These are phyloP conservation scores for Cyphomyrus plagiostoma DNA, from an alignment of 2,113 vertebrate species.

Conservation along the genomic window DNA sequence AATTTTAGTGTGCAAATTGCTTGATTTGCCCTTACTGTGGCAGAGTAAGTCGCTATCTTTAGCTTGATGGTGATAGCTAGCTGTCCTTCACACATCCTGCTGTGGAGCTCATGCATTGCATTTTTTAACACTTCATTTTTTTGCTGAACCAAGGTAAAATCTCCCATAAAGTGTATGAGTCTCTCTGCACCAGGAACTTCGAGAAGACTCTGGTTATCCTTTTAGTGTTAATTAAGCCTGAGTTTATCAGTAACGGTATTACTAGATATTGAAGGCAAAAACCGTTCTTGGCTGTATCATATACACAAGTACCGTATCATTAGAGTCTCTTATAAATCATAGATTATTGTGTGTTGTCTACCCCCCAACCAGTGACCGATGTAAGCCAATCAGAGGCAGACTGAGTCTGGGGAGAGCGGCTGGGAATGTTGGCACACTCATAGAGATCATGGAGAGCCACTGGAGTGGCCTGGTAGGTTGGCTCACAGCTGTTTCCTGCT, in stretches of 20 bases:
- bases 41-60: not conserved
- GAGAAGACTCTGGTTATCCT: not conserved
- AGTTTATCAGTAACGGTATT: not conserved
- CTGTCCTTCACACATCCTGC: conserved; percentile 4
- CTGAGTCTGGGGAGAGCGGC: not conserved
- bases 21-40: not conserved
- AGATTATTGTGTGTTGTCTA: not conserved
- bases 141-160: not conserved
- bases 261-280: not conserved
- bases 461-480: not conserved
- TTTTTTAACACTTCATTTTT: not conserved
- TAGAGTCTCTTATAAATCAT: not conserved
- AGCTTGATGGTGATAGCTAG: not conserved
- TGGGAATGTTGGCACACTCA: not conserved
- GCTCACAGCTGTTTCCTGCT: not conserved
- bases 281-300: not conserved
- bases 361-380: not conserved
- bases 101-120: not conserved
- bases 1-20: not conserved
- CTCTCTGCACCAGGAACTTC: not conserved
- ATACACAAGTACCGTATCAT: not conserved
- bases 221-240: not conserved
- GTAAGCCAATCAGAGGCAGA: not conserved
- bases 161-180: not conserved
- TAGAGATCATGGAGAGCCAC: not conserved